Percentiles rank a stretch among this genome's conserved stretches.
These are phyloP conservation scores for Ctenopoma multispine DNA, from an alignment of 2,797 vertebrate genomes.

Conservation along the genomic window DNA sequence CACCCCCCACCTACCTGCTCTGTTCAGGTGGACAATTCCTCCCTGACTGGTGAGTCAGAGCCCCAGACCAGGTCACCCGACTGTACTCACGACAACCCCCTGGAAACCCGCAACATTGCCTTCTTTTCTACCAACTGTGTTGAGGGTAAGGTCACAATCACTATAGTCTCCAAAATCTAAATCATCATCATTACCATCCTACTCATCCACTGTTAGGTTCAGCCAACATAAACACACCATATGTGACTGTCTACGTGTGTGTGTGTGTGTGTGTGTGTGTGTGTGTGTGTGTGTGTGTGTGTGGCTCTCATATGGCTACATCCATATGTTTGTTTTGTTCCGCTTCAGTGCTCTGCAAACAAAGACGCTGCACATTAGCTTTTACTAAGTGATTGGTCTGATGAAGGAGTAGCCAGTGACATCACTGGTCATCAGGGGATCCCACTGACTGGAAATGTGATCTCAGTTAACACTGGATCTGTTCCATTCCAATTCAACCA, in stretches of 20 bases:
- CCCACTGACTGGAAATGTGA: neutral
- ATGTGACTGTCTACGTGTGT: constrained; percentile 9
- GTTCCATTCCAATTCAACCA: neutral
- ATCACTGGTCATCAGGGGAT: constrained; percentile 8
- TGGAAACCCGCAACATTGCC: constrained; percentile 94
- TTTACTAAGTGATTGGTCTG: neutral
- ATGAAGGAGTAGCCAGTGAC: neutral
- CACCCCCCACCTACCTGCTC: no score
- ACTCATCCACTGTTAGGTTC: neutral
- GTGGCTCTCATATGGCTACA: neutral
- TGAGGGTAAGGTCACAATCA: constrained; percentile 82
- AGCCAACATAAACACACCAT: neutral
- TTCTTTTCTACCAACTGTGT: constrained; percentile 97
- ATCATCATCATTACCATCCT: neutral
- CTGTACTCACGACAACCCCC: constrained; percentile 93
- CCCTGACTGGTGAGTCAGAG: constrained; percentile 93
- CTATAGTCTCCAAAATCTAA: neutral
- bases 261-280: constrained; percentile 2
- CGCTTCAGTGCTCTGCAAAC: constrained; percentile 37
- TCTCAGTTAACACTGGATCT: neutral
- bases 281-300: constrained; percentile 2
- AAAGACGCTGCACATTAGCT: constrained; percentile 13
- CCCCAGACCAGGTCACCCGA: constrained; percentile 94
- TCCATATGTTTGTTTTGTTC: constrained; percentile 31
- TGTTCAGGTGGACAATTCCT: constrained; percentile 93